phyloP scores from a whole-genome alignment of 1,140 invertebrate species.

The Neodiprion lecontei region DNA sequence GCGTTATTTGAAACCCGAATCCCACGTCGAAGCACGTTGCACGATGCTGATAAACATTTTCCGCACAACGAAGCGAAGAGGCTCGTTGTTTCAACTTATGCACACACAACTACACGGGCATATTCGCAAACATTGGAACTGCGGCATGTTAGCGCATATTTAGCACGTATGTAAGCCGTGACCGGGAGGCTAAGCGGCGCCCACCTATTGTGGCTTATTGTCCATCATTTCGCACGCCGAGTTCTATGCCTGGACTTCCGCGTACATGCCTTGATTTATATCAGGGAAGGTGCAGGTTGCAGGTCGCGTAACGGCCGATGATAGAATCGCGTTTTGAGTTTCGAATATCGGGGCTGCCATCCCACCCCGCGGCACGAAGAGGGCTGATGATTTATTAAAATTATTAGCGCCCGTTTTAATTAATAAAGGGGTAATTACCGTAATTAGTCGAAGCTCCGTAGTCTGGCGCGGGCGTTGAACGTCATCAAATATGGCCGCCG shows the following conservation, averaged over 20 bases:
- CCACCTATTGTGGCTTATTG: conserved; percentile 27
- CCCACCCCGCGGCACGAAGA: background rate
- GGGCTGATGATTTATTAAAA: background rate
- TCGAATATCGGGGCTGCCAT: background rate
- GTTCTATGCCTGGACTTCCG: conserved; percentile 45
- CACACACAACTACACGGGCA: too few species aligned
- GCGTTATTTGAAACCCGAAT: too few species aligned
- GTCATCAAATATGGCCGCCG: conserved; percentile 16
- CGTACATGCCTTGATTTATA: conserved; percentile 50
- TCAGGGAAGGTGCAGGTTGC: conserved; percentile 10
- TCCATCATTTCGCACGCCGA: background rate
- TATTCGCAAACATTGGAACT: too few species aligned
- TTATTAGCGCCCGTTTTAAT: conserved; percentile 35
- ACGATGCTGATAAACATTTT: too few species aligned
- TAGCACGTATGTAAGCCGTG: conserved; percentile 57
- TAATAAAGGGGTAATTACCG: conserved; percentile 47
- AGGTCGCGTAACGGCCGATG: too few species aligned
- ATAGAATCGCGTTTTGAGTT: conserved; percentile 5
- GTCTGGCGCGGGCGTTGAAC: conserved; percentile 4
- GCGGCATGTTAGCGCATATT: conserved; percentile 27
- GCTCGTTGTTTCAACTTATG: too few species aligned
- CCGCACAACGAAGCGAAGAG: too few species aligned
- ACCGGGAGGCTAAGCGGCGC: conserved; percentile 43
- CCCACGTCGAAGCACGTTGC: too few species aligned
- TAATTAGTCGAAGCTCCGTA: conserved; percentile 35